Conservation (phyloP, 53 echinoderm and acorn worm species). For the Stichopus horrens region DNA sequence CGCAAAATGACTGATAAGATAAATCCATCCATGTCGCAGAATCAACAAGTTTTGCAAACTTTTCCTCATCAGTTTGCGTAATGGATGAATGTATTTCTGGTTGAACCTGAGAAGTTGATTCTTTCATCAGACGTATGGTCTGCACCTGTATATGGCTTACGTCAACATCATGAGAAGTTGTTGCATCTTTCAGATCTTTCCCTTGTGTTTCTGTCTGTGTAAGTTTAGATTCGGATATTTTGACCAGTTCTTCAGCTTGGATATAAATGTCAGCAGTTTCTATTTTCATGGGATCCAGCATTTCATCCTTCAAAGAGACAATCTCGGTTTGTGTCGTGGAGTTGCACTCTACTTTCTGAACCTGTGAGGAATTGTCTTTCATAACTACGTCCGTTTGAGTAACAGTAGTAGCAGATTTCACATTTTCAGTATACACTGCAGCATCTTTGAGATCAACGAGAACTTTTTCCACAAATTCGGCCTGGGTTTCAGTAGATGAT, state of each 20-base stretch:
- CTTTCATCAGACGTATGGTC: not conserved
- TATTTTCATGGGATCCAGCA: slow-evolving; percentile 7
- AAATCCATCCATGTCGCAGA: slow-evolving; percentile 17
- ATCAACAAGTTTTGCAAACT: not conserved
- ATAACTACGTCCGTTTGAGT: slow-evolving; percentile 8
- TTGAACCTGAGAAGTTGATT: slow-evolving; percentile 12
- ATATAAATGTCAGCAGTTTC: not conserved
- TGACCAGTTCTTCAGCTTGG: slow-evolving; percentile 5
- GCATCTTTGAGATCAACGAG: not conserved
- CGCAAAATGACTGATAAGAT: not conserved
- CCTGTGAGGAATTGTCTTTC: not conserved
- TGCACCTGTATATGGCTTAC: not conserved
- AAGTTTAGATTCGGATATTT: not conserved
- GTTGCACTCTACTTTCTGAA: not conserved
- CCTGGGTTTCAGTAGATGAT: slow-evolving; percentile 12
- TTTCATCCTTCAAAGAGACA: not conserved
- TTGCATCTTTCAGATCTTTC: slow-evolving; percentile 3
- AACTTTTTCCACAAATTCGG: slow-evolving; percentile 12
- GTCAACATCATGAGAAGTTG: not conserved
- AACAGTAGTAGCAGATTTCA: not conserved
- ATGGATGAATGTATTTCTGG: not conserved
- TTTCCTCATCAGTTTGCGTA: slow-evolving; percentile 29
- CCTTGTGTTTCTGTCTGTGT: slow-evolving; percentile 2
- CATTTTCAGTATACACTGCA: not conserved
- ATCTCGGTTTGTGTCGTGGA: not conserved